Base-by-base conservation (phyloP, 1,140 invertebrate species). In the Mya arenaria region DNA sequence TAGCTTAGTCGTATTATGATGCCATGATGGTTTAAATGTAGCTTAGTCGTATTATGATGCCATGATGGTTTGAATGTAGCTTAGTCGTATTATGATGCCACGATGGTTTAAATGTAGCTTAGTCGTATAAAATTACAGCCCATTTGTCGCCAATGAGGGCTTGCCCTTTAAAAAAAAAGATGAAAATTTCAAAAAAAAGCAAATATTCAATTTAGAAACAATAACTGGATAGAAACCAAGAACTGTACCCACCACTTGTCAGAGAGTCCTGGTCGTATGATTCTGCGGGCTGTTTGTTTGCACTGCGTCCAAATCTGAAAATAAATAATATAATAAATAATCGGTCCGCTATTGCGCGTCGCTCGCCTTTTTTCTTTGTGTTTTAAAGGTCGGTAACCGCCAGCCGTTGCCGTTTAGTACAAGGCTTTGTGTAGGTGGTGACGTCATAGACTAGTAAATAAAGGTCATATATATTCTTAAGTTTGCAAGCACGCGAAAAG, bases 271-370 rank as follows among this genome's bases (percentile, higher is more conserved):
- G 44, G 6, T 62, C 44, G 44, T 58, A 80, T 48, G 66, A 36
- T 28, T 69, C 44, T 36, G 28, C 55, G 28, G 65, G 77, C 30
- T 80, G 65, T 58, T 80, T 80, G 37, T 80, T 71, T 0, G 66
- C 77, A 32, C 77, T 80, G 56, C 77, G 37, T 71, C 77, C 77
- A 32, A 80, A 80, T 62, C 77, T 80, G 52, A 60, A 80, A 28
- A 65, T 63, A 48, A 19, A 8, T 15, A 23, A 39, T 23, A 34
- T 34, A 19, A 8, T 13, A 13, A 13, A 48, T 48, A 13, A 13
- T 48, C n/a, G 44, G n/a, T 48, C 10, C 44, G 44, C 10, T 13
- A 10, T 48, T 10, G n/a, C n/a, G n/a, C n/a, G 10, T 48, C 10
- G n/a, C 10, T 48, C n/a, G 44, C 10, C 10, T 13, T 48, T 13